Base-by-base conservation (phyloP, 2,888 invertebrate species). In the Pristionchus exspectatus region DNA sequence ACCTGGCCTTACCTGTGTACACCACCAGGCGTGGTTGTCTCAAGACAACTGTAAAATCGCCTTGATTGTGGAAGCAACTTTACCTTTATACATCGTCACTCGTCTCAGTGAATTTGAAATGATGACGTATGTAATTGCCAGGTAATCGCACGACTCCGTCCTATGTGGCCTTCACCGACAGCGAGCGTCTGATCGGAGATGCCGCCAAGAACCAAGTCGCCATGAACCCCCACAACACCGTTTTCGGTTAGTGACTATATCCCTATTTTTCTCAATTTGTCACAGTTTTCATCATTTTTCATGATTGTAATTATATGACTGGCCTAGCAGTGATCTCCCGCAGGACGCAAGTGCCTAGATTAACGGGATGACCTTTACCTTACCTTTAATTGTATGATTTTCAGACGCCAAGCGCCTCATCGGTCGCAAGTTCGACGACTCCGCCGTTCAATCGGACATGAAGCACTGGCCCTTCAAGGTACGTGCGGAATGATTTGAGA, bases 171-270 rank as follows among this genome's bases (percentile, higher is more conserved):
- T 96, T 96, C 94, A 96, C 96, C 85, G 96, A 96, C 93, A 95
- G 95, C 7, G 96, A 96, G 92, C 95, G 96, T 90, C 95, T 96
- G 44, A 95, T 96, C 90, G 96, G 96, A 90, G 96, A 96, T 94
- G 95, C 96, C 27, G 96, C 96, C 81, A 96, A 96, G 93, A 96
- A 96, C 92, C 96, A 96, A 93, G 96, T 96, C 56, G 96, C 96
- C 90, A 95, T 96, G 95, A 96, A 96, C 92, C 96, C 96, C 59
- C 93, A 93, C 90, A 96, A 96, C 94, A 96, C 96, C 50, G 95
- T 96, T 21, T 96, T 96, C 94, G 96, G 95, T 95, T 21, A 77
- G 90, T 27, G 10, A 1, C 72, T n/a, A n/a, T n/a, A n/a, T 69
- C 21, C 27, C 2, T 12, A 2, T 33, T 38, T 24, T 21, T 21